phyloP scores from a whole-genome alignment of 2,797 vertebrate genomes.

The Sternotherus odoratus region DNA sequence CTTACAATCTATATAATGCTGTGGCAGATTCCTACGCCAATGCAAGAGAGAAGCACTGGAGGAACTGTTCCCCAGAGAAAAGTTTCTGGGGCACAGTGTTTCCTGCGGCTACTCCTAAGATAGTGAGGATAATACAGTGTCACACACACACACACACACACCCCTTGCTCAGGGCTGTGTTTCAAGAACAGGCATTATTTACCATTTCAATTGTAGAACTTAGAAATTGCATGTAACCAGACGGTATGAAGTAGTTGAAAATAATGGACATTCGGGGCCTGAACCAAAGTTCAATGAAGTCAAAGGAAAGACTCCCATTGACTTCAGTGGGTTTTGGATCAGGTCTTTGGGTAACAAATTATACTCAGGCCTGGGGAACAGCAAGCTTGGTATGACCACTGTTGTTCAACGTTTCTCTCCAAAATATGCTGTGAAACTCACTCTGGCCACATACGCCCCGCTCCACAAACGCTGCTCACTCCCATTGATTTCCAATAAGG shows the following conservation, averaged over 20 bases:
- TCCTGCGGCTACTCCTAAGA: neutral
- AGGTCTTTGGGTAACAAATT: neutral
- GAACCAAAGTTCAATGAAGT: neutral
- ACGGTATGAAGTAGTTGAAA: neutral
- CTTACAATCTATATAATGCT: neutral
- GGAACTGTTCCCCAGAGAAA: neutral
- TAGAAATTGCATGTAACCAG: neutral
- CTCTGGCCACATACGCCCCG: conserved; percentile 2
- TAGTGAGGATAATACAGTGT: neutral
- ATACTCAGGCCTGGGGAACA: neutral
- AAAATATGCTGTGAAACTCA: neutral
- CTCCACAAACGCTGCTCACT: too few relatives aligned
- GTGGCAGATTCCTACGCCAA: neutral
- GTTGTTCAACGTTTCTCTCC: conserved; percentile 21
- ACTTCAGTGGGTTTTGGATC: neutral
- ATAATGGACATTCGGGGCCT: neutral
- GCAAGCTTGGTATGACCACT: neutral
- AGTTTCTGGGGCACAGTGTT: neutral
- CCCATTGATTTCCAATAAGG: conserved; percentile 6
- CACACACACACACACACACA: too few relatives aligned
- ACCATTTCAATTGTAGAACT: neutral
- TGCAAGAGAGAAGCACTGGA: neutral
- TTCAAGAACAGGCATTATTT: neutral
- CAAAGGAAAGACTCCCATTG: neutral
- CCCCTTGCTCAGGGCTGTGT: neutral